phyloP scores from a whole-genome alignment of 2,113 vertebrate genomes.

The Motacilla tschutschensis region DNA sequence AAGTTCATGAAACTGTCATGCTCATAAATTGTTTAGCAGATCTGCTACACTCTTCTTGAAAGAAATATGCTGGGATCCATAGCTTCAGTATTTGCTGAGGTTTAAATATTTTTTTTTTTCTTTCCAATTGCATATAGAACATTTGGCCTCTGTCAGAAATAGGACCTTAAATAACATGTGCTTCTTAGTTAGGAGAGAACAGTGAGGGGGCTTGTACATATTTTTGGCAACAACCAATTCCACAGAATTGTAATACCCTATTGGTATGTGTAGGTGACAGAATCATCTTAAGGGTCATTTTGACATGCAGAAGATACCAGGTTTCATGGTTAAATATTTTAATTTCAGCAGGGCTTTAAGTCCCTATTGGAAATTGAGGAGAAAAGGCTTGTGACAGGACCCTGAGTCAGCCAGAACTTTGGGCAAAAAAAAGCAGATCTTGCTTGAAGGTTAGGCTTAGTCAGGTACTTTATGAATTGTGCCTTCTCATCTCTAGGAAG shows the following conservation, averaged over 20 bases:
- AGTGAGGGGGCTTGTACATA: not conserved
- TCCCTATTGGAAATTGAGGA: accelerated
- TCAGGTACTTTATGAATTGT: not conserved
- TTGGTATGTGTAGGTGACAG: not conserved
- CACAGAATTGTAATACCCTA: not conserved
- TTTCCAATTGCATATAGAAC: not conserved
- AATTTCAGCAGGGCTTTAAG: not conserved
- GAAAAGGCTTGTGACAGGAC: not conserved
- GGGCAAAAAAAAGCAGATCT: accelerated
- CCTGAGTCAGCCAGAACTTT: not conserved
- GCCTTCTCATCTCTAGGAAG: not conserved
- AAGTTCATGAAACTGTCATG: not conserved
- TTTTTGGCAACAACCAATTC: not conserved
- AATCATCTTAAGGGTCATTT: not conserved
- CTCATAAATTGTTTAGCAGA: not conserved
- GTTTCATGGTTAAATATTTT: not conserved
- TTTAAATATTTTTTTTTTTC: not conserved
- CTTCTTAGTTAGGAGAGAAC: not conserved
- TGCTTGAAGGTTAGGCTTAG: not conserved
- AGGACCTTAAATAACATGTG: not conserved
- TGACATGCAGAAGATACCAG: not conserved
- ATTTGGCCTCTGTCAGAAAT: not conserved
- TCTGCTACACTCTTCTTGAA: not conserved
- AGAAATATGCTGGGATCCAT: not conserved
- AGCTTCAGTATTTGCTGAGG: not conserved